These are phyloP conservation scores for Dynastes tityus DNA, from an alignment of 2,888 invertebrate genomes.

Conservation along the genomic window DNA sequence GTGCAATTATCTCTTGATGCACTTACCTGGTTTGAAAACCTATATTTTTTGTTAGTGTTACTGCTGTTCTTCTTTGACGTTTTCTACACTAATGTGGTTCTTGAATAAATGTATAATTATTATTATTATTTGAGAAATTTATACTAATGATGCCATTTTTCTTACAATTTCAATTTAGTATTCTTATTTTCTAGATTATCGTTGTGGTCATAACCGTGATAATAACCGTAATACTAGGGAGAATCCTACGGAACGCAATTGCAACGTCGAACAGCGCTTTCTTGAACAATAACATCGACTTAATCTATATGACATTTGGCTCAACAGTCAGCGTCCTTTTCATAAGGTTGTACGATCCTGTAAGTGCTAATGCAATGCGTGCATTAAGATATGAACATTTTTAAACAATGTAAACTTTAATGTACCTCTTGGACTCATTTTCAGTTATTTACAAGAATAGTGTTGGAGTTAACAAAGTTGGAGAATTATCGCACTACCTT, in stretches of 20 bases:
- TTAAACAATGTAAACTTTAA: not conserved
- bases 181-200: conserved; percentile 24
- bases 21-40: too few relatives aligned
- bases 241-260: not conserved
- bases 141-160: too few relatives aligned
- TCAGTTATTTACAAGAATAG: conserved; percentile 63
- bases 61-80: too few relatives aligned
- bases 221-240: not conserved
- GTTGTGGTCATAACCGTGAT: conserved; percentile 17
- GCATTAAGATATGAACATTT: too few relatives aligned
- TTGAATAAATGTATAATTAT: too few relatives aligned
- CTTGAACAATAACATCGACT: conserved; percentile 53
- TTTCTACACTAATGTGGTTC: too few relatives aligned
- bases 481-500: conserved; percentile 64
- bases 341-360: conserved; percentile 61
- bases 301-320: conserved; percentile 58
- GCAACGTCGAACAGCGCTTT: not conserved
- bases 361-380: conserved; percentile 48
- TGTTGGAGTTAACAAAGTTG: conserved; percentile 63
- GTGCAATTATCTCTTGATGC: too few relatives aligned
- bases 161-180: too few relatives aligned
- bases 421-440: conserved; percentile 47
- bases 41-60: too few relatives aligned
- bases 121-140: too few relatives aligned
- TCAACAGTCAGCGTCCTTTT: conserved; percentile 59